Evolutionary conservation across 2,888 invertebrate genomes (phyloP).

Genomic region (Heliconius ethilla): DNA sequence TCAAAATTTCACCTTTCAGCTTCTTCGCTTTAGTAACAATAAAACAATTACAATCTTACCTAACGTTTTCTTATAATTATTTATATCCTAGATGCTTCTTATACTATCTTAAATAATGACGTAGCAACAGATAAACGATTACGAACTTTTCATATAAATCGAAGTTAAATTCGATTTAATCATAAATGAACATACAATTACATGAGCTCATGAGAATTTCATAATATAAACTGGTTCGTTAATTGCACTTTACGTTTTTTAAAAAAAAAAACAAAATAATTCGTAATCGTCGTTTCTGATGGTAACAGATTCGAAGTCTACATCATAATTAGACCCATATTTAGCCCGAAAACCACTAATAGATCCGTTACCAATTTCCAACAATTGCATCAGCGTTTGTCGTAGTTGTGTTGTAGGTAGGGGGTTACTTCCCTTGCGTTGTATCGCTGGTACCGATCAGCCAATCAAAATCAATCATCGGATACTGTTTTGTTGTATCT

Average conservation of each 20-base stretch:
- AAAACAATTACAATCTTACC: slow-evolving; percentile 47
- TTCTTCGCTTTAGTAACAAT: slow-evolving; percentile 78
- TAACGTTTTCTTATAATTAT: slow-evolving; percentile 34
- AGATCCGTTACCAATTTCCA: slow-evolving; percentile 63
- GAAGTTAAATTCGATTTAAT: not conserved
- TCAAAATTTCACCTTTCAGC: slow-evolving; percentile 71
- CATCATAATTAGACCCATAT: slow-evolving; percentile 37
- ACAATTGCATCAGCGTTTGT: slow-evolving; percentile 55
- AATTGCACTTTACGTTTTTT: not conserved
- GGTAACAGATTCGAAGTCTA: slow-evolving; percentile 21
- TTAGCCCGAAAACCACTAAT: slow-evolving; percentile 50
- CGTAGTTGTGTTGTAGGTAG: slow-evolving; percentile 42
- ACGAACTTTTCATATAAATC: slow-evolving; percentile 13
- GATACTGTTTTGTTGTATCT: slow-evolving; percentile 81
- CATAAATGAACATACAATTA: not conserved
- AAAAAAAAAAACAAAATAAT: not conserved
- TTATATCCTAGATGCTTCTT: not conserved
- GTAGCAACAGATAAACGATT: slow-evolving; percentile 19
- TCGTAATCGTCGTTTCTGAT: slow-evolving; percentile 9
- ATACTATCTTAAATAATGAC: slow-evolving; percentile 22
- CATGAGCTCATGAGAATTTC: not conserved
- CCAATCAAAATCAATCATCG: slow-evolving; percentile 83
- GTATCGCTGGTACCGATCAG: slow-evolving; percentile 77
- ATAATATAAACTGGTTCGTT: not conserved
- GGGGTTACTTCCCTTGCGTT: slow-evolving; percentile 69